Evolutionary conservation across 2,797 vertebrate species (phyloP).

Genomic region (Anguilla marmorata): DNA sequence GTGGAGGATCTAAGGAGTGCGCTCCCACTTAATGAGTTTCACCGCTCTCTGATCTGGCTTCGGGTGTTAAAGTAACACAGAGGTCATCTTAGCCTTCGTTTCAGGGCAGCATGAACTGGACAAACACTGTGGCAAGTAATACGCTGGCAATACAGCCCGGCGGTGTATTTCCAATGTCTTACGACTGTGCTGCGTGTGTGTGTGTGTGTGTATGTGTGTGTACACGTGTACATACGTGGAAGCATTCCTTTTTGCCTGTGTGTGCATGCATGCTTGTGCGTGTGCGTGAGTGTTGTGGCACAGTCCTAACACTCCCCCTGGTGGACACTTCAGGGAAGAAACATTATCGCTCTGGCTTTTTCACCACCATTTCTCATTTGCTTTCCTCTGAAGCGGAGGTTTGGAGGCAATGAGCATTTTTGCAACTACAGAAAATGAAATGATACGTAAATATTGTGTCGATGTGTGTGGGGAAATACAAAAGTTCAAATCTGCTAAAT

Average conservation of each 20-base stretch:
- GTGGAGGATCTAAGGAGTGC: not conserved
- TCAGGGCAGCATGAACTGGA: not conserved
- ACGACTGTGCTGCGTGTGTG: not conserved
- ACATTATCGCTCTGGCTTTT: not conserved
- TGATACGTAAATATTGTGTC: not conserved
- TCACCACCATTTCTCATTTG: not conserved
- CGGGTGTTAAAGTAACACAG: not conserved
- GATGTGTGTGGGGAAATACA: conserved; percentile 1
- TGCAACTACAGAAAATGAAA: not conserved
- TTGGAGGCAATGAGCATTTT: not conserved
- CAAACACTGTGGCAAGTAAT: not conserved
- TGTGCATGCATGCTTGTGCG: not conserved
- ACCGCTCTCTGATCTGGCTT: not conserved
- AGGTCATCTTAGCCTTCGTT: not conserved
- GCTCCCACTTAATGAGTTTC: not conserved
- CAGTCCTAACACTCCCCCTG: not conserved
- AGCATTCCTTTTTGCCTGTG: not conserved
- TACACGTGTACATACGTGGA: too few species aligned
- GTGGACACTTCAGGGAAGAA: not conserved
- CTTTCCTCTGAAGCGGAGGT: not conserved
- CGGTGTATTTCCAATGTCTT: not conserved
- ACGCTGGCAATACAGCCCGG: not conserved
- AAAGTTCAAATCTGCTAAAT: conserved; percentile 17
- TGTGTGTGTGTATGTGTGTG: not conserved
- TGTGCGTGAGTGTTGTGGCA: not conserved